Evolutionary conservation across 1,140 invertebrate species (phyloP), one percentile per base, ranked within the genome.

Genomic region (Cydia splendana): DNA sequence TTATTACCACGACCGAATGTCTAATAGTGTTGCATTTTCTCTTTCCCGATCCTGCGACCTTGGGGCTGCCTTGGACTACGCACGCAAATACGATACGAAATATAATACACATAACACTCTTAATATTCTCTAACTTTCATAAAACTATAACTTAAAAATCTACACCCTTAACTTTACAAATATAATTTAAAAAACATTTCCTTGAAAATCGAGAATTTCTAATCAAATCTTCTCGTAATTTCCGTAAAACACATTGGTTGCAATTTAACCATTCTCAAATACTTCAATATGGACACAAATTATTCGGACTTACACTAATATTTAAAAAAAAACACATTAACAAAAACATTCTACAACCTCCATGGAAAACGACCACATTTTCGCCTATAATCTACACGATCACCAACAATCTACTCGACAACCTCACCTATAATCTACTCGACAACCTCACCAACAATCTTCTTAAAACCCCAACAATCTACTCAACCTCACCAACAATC

Each of bases 11-110:
- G 90, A 93, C 91, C 89, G 89, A 71, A 75, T 80, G 45, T 79
- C 79, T 91, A 88, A 91, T 79, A 24, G 89, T 91, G 90, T 91
- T 91, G 90, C 90, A 93, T 91, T 91, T 93, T 91, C 86, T 93
- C 79, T 87, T 90, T 92, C 87, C 90, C 88, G 87, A 90, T 91
- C 73, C 78, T 78, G 76, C 83, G 84, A 75, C 76, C 18, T 62
- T 20, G 57, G 53, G n/a, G 83, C 73, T 51, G 34, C 77, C 76
- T 10, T 28, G 73, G 45, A 42, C 30, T 15, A n/a, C 71, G 12
- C 12, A 62, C 65, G 79, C 75, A 78, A 51, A 79, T 13, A 78
- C 76, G 73, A 20, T 13, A 24, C 18, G 76, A 73, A 78, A 73
- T 62, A 30, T 77, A 10, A 81, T 30, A 81, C 42, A 75, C 69